Percentiles rank a stretch among this genome's conserved stretches.
These are phyloP conservation scores for Serripes groenlandicus DNA, from an alignment of 2,888 invertebrate species.

Conservation along the genomic window DNA sequence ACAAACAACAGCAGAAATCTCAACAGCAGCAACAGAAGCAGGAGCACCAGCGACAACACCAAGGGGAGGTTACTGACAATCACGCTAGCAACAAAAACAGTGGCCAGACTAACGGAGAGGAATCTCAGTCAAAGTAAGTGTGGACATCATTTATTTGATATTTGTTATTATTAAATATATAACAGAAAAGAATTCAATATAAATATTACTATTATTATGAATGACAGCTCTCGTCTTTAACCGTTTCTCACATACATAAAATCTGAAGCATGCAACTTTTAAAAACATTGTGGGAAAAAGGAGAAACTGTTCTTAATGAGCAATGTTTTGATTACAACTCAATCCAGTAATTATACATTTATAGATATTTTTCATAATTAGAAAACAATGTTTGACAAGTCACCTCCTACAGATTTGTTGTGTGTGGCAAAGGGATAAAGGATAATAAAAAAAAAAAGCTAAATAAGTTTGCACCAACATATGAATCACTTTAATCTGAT, in stretches of 20 bases:
- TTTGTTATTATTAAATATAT: neutral
- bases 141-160: neutral
- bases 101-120: constrained; percentile 76
- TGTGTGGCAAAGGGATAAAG: too few species aligned
- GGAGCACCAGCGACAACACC: constrained; percentile 62
- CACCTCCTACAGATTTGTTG: too few species aligned
- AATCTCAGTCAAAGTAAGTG: constrained; percentile 76
- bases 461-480: too few species aligned
- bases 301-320: neutral
- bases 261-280: neutral
- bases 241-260: neutral
- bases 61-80: constrained; percentile 71
- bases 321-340: too few species aligned
- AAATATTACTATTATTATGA: too few species aligned
- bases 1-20: constrained; percentile 94
- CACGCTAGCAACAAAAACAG: constrained; percentile 51
- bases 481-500: too few species aligned
- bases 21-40: constrained; percentile 74
- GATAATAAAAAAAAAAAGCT: too few species aligned
- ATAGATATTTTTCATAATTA: too few species aligned
- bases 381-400: too few species aligned
- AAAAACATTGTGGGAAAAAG: neutral
- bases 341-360: too few species aligned
- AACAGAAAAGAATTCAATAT: too few species aligned
- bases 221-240: too few species aligned